Evolutionary conservation across 92 coral and sea anemone species (phyloP), one percentile per base, ranked within the genome.

Genomic region (Galaxea fascicularis): DNA sequence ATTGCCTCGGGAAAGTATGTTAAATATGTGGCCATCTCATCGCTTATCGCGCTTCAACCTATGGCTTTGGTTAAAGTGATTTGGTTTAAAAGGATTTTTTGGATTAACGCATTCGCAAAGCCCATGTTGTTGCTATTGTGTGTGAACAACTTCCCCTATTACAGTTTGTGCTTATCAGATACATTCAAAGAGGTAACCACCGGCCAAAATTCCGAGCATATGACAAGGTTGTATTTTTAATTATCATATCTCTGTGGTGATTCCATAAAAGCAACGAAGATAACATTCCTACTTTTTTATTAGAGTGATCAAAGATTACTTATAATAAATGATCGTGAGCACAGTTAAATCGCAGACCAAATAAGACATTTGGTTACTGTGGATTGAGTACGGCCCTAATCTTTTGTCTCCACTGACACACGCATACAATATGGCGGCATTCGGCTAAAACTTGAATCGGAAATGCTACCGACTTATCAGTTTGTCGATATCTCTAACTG

Each of bases 11-110:
- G 85, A 69, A 81, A 71, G 77, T 71, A 81, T 81, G 69, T 59
- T 52, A 71, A 70, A 81, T 29, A 81, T 81, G 85, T 81, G 58
- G 60, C 85, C 85, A 81, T 77, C 85, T 77, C 53, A 57, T 13
- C 56, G 10, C 85, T 81, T 81, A 69, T 69, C 77, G 58, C 17
- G n/a, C 69, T 26, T 20, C 54, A 53, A 54, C 41, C 85, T 13
- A 46, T 79, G 57, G 71, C 31, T 77, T 41, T 60, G 57, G 59
- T 44, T 78, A 78, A 46, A 45, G 72, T 65, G 62, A 46, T 53
- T 65, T 65, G 64, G 52, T 28, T 62, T 60, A 77, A 77, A 60
- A 53, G 82, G 59, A 56, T 76, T 57, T 76, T 76, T 35, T 76
- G 68, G 68, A 76, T 76, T 76, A 75, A 31, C 64, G 0, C 41